These are phyloP conservation scores for Temnothorax nylanderi DNA, from an alignment of 1,140 invertebrate species.

Conservation along the genomic window DNA sequence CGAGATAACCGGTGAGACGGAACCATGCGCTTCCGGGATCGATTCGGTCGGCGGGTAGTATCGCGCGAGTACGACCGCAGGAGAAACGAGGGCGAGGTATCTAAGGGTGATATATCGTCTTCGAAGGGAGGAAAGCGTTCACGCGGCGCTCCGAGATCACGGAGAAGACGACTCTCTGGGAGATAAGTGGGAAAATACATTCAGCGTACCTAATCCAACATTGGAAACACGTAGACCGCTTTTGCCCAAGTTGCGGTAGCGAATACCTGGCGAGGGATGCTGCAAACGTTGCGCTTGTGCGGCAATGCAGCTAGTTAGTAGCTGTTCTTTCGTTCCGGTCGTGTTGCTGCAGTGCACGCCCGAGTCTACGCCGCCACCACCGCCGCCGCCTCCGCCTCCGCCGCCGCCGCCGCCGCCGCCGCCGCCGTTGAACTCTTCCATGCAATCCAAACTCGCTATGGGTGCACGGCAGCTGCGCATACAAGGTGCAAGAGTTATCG, in stretches of 20 bases:
- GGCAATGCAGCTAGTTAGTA: conserved; percentile 83
- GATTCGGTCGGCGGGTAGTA: neutral
- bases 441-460: conserved; percentile 96
- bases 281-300: conserved; percentile 84
- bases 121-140: neutral
- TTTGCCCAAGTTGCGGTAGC: conserved; percentile 96
- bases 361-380: conserved; percentile 82
- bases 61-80: neutral
- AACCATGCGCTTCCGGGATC: neutral
- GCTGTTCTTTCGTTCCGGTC: conserved; percentile 85
- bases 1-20: neutral
- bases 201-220: conserved; percentile 92
- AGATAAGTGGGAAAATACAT: conserved; percentile 69
- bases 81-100: neutral
- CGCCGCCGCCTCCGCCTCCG: too few relatives aligned
- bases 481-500: conserved; percentile 63
- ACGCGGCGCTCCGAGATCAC: neutral
- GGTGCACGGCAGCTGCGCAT: conserved; percentile 93
- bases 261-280: conserved; percentile 90
- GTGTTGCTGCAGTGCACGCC: conserved; percentile 82
- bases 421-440: conserved; percentile 94
- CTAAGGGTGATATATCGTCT: neutral
- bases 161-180: conserved; percentile 28
- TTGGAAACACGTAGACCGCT: conserved; percentile 96
- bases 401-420: conserved; percentile 71